Evolutionary conservation across 2,888 invertebrate species (phyloP).

Genomic region (Thymelicus acteon): DNA sequence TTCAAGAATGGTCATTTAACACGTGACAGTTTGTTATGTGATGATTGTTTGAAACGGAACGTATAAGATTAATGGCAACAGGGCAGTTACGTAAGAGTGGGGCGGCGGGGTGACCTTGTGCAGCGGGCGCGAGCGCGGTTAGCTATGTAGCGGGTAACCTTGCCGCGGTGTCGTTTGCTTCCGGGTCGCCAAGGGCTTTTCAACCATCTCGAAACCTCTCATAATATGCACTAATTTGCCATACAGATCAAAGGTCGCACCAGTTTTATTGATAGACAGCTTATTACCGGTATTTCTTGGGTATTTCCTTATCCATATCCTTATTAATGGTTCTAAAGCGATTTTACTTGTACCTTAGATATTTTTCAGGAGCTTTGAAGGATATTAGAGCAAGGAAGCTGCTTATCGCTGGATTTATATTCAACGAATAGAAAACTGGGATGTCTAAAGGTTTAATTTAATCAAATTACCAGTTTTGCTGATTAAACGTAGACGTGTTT

Average conservation of each 20-base stretch:
- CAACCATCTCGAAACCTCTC: slow-evolving; percentile 48
- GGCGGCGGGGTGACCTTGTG: slow-evolving; percentile 58
- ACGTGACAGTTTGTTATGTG: slow-evolving; percentile 4
- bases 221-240: slow-evolving; percentile 25
- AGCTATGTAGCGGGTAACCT: slow-evolving; percentile 61
- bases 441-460: too few relatives aligned
- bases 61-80: slow-evolving; percentile 43
- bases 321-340: slow-evolving; percentile 4
- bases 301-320: slow-evolving; percentile 28
- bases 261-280: slow-evolving; percentile 31
- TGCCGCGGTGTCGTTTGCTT: slow-evolving; percentile 72
- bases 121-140: slow-evolving; percentile 52
- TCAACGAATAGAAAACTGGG: too few relatives aligned
- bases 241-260: slow-evolving; percentile 31
- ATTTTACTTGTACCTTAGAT: neutral
- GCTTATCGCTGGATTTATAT: too few relatives aligned
- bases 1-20: neutral
- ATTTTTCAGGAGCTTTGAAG: too few relatives aligned
- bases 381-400: too few relatives aligned
- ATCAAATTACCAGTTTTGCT: too few relatives aligned
- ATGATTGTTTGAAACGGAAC: neutral
- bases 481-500: too few relatives aligned
- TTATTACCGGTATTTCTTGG: slow-evolving; percentile 16
- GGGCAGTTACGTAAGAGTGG: slow-evolving; percentile 71
- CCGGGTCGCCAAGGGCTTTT: slow-evolving; percentile 78